Percentiles rank a stretch among this genome's conserved stretches.
These are phyloP conservation scores for Anhinga rufa DNA, from an alignment of 2,113 vertebrate species.

Conservation along the genomic window DNA sequence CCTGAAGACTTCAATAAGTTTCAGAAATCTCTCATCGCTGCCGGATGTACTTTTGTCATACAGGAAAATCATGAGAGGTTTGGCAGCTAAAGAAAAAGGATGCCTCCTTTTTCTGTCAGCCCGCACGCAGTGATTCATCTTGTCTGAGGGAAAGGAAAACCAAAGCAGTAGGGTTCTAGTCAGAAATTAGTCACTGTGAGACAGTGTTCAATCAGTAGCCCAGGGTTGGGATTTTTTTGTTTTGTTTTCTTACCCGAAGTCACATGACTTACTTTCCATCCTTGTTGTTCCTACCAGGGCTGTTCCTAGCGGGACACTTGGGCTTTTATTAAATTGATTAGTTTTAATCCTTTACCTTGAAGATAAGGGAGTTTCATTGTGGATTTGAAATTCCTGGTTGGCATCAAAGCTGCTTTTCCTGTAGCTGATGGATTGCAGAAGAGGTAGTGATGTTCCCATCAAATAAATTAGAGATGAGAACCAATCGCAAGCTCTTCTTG, in stretches of 20 bases:
- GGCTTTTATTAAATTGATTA: background rate
- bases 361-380: background rate
- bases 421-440: background rate
- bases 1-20: background rate
- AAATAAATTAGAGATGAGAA: background rate
- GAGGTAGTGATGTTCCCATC: background rate
- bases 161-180: conserved; percentile 45
- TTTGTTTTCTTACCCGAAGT: conserved; percentile 41
- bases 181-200: conserved; percentile 35
- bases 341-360: background rate
- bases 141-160: conserved; percentile 49
- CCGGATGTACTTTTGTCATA: background rate
- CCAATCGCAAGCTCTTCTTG: background rate
- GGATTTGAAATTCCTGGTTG: background rate
- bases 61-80: conserved; percentile 15
- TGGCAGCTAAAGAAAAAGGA: conserved; percentile 28
- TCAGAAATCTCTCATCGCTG: conserved; percentile 13
- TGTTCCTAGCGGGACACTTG: background rate
- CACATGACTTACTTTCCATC: conserved; percentile 1
- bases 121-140: conserved; percentile 38
- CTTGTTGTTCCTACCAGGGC: background rate
- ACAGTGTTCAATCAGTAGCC: background rate
- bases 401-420: background rate
- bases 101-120: conserved; percentile 34
- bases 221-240: background rate